Base-by-base conservation (phyloP, 2,797 vertebrate species). In the Lindbergichthys nudifrons region DNA sequence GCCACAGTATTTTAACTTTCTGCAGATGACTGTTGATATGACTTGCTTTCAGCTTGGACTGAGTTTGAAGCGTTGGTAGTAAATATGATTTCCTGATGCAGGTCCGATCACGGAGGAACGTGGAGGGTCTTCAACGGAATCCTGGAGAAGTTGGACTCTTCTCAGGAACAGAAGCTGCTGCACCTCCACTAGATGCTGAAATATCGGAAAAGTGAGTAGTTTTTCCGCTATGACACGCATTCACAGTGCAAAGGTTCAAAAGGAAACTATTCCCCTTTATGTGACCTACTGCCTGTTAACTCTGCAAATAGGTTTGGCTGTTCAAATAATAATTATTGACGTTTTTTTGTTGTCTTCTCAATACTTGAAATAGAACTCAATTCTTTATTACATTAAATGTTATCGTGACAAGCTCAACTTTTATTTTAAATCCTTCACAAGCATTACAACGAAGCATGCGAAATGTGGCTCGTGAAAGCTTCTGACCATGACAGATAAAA, bases 131-230 rank as follows among this genome's bases (percentile, higher is more conserved):
- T 45, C 81, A 90, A 30, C 85, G 79, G 74, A 92, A 85, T 77
- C 69, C 81, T 16, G 93, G 36, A 77, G 88, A 91, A 75, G 87
- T 47, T 43, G 88, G 77, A 51, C 76, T 82, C 73, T 92, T 93
- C 81, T 73, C 87, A 14, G 91, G 78, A 80, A 82, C 78, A 80
- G 89, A 93, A 84, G 85, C 75, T 77, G 88, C 73, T 60, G 60
- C 82, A 56, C 82, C 90, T 30, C 89, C 85, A 2, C 73, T 88
- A 89, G 89, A 93, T 46, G 75, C 79, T 65, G 91, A 93, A 76
- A 80, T 83, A 51, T 89, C 92, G 72, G 94, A 95, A 91, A 95
- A 89, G 94, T 95, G 84, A 84, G 88, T 2, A 5, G 1, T 1
- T 50, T 11, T 54, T 14, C 4, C 7, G 4, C 5, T 15, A 50